Percentiles rank a stretch among this genome's conserved stretches.
Evolutionary conservation across 2,888 invertebrate genomes (phyloP).

Genomic region (Isotomurus palustris): DNA sequence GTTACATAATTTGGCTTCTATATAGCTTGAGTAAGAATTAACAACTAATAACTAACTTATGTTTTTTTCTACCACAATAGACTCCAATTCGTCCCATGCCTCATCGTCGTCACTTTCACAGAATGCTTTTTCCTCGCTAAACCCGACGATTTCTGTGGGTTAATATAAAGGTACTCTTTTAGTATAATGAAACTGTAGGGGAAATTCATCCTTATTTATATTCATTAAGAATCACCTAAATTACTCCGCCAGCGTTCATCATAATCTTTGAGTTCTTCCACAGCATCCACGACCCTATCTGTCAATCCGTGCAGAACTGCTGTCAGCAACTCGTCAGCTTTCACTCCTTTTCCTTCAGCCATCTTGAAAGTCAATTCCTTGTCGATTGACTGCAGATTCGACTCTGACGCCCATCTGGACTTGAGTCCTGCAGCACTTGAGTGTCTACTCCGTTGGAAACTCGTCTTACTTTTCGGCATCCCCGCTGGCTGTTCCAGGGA

Average conservation of each 20-base stretch:
- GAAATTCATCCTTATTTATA: constrained; percentile 14
- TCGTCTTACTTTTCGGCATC: not conserved
- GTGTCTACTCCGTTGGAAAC: constrained; percentile 42
- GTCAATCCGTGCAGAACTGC: constrained; percentile 69
- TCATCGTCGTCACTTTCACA: not conserved
- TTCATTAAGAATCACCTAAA: too few relatives aligned
- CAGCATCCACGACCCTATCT: constrained; percentile 40
- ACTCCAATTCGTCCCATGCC: constrained; percentile 6
- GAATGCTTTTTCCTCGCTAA: too few relatives aligned
- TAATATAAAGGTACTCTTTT: too few relatives aligned
- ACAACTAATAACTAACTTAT: too few relatives aligned
- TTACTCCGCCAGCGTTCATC: too few relatives aligned
- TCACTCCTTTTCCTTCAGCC: constrained; percentile 51
- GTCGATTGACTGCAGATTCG: constrained; percentile 71
- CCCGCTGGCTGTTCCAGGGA: not conserved
- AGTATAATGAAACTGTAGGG: too few relatives aligned
- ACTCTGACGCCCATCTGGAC: constrained; percentile 59
- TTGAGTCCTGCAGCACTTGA: constrained; percentile 14
- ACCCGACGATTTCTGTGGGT: too few relatives aligned
- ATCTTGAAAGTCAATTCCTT: constrained; percentile 68
- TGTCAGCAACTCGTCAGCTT: constrained; percentile 69
- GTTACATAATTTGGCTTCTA: too few relatives aligned
- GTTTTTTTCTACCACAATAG: constrained; percentile 2
- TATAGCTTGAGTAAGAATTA: too few relatives aligned
- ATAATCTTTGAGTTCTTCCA: constrained; percentile 40